phyloP scores from a whole-genome alignment of 2,113 vertebrate genomes.

The Muntiacus reevesi region DNA sequence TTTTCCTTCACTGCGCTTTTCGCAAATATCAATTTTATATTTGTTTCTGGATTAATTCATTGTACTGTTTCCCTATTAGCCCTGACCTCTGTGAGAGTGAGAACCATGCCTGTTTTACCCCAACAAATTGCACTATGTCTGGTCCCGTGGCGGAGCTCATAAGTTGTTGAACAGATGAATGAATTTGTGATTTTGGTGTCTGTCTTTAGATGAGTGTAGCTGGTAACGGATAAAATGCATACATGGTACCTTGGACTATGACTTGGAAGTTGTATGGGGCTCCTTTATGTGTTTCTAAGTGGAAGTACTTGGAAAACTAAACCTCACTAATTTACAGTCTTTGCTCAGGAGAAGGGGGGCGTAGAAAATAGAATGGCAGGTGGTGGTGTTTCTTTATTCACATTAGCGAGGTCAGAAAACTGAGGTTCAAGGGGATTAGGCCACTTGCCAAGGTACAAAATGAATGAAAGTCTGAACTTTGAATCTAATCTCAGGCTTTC shows the following conservation, averaged over 20 bases:
- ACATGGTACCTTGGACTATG: neutral
- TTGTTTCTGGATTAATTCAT: neutral
- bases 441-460: neutral
- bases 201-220: neutral
- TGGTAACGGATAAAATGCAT: neutral
- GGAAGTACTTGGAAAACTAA: neutral
- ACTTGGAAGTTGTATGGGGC: neutral
- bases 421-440: neutral
- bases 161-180: neutral
- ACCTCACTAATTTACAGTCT: neutral
- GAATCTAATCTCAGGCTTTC: neutral
- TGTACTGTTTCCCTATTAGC: neutral
- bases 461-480: neutral
- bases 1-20: neutral
- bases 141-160: neutral
- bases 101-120: neutral
- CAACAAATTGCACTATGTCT: rapidly evolving
- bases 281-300: neutral
- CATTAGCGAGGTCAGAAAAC: neutral
- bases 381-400: neutral
- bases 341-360: no score
- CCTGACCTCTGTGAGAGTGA: neutral
- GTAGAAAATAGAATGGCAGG: neutral
- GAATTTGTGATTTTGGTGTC: neutral
- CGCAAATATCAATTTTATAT: neutral